Evolutionary conservation across 1,140 invertebrate genomes (phyloP).

Genomic region (Aporrectodea caliginosa): DNA sequence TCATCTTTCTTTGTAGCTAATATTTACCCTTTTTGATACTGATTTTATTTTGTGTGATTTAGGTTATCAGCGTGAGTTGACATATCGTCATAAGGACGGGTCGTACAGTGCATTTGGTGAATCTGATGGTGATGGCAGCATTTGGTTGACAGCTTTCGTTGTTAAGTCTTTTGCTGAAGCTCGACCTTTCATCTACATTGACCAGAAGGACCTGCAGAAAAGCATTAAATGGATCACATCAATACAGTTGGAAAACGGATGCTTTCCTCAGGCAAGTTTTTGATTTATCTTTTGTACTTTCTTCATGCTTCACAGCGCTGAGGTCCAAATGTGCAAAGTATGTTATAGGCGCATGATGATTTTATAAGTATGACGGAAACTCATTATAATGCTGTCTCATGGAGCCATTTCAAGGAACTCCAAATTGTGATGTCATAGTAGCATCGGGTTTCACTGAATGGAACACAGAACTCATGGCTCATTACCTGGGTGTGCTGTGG

Average conservation of each 20-base stretch:
- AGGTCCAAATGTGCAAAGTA: neutral
- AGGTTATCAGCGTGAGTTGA: slow-evolving; percentile 88
- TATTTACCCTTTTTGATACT: too few relatives aligned
- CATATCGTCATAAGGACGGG: slow-evolving; percentile 81
- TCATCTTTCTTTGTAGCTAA: too few relatives aligned
- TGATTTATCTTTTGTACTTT: neutral
- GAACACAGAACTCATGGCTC: too few relatives aligned
- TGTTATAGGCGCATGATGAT: neutral
- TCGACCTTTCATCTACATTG: slow-evolving; percentile 72
- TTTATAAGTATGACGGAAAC: neutral
- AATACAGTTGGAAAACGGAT: slow-evolving; percentile 74
- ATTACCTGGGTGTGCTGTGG: too few relatives aligned
- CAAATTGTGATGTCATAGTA: neutral
- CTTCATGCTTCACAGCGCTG: neutral
- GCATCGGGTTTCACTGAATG: too few relatives aligned
- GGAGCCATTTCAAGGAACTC: neutral
- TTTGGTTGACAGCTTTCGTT: slow-evolving; percentile 96
- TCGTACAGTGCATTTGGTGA: slow-evolving; percentile 92
- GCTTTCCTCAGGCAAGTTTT: slow-evolving; percentile 62
- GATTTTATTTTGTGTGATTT: slow-evolving; percentile 34
- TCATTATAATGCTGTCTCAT: neutral
- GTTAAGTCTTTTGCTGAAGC: slow-evolving; percentile 83
- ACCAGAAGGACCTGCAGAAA: slow-evolving; percentile 65
- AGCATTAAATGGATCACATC: slow-evolving; percentile 75
- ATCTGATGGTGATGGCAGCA: slow-evolving; percentile 74